Percentiles rank a stretch among this genome's conserved stretches.
Evolutionary conservation across 2,797 vertebrate species (phyloP).

Genomic region (Chrosomus eos): DNA sequence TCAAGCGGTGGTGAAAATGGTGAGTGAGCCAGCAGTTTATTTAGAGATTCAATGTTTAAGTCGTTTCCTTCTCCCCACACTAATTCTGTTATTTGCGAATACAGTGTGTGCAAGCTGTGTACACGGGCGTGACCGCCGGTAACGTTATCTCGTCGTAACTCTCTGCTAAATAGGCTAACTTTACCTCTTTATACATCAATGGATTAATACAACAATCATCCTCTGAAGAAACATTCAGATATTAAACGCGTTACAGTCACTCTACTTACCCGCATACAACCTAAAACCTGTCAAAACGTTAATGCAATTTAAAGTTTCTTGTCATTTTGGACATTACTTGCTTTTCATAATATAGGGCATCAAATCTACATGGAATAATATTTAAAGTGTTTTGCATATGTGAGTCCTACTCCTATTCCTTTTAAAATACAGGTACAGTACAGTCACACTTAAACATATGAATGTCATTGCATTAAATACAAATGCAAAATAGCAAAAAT

Average conservation of each 20-base stretch:
- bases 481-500: neutral
- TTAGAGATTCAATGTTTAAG: neutral
- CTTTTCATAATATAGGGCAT: neutral
- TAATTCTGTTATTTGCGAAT: neutral
- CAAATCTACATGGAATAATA: neutral
- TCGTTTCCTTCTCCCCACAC: neutral
- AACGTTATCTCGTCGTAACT: no score
- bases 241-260: neutral
- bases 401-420: neutral
- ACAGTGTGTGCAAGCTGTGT: neutral
- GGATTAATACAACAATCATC: neutral
- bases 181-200: neutral
- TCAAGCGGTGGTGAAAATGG: slow-evolving; percentile 47
- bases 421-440: neutral
- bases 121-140: neutral
- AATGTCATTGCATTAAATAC: neutral
- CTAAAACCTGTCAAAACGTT: neutral
- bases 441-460: neutral
- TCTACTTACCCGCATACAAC: neutral
- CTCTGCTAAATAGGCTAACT: neutral
- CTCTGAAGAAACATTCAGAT: neutral
- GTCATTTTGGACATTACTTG: neutral
- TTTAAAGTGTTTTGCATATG: neutral
- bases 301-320: neutral
- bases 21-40: slow-evolving; percentile 77